Conservation (phyloP, 2,113 vertebrate species). For the Chrysochloris asiatica region DNA sequence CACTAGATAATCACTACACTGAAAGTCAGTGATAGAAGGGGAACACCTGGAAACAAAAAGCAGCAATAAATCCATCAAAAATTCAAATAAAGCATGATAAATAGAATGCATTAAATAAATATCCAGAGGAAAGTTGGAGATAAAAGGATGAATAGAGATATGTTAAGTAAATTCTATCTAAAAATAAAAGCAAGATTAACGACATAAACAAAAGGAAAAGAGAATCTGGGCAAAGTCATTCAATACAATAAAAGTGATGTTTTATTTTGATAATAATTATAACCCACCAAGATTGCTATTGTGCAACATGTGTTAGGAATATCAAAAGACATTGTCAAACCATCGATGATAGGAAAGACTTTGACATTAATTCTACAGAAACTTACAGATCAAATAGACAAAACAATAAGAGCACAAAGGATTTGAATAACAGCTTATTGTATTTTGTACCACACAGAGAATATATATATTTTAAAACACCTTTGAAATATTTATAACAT, state of each 20-base stretch:
- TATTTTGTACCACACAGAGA: neutral
- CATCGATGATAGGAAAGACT: neutral
- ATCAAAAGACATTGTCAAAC: neutral
- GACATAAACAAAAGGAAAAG: neutral
- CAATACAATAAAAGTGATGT: neutral
- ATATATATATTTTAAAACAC: neutral
- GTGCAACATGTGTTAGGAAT: neutral
- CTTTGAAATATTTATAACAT: slow-evolving; percentile 3
- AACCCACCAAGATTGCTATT: neutral
- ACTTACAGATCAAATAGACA: neutral
- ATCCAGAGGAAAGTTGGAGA: neutral
- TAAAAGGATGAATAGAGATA: neutral
- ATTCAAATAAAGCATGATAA: neutral
- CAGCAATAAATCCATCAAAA: neutral
- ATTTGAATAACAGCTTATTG: neutral
- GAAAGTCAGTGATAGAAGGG: neutral
- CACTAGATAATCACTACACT: neutral
- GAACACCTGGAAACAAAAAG: neutral
- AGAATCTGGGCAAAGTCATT: neutral
- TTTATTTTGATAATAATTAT: neutral
- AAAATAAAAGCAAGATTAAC: too few species aligned
- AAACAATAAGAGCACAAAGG: neutral
- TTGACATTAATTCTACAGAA: neutral
- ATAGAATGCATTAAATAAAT: neutral
- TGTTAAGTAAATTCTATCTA: neutral